A percentile compares a stretch with the other conserved stretches of the same genome.
Conservation (phyloP, 2,888 invertebrate species). For the Aspidapion aeneum region DNA sequence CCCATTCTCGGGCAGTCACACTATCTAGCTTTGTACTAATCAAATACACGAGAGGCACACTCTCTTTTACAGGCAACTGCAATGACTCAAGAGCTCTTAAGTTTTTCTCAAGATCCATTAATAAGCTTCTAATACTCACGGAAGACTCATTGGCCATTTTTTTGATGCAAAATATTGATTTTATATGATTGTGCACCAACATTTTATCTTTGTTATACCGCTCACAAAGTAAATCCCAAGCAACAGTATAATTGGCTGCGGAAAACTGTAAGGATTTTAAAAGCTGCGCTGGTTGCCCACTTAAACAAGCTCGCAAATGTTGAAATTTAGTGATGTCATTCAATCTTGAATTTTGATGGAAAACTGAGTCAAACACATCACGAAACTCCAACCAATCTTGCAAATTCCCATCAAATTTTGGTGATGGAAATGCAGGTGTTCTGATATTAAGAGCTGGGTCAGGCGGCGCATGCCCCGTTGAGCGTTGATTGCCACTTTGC, state of each 20-base stretch:
- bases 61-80: slow-evolving; percentile 4
- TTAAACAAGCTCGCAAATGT: slow-evolving; percentile 15
- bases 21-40: slow-evolving; percentile 18
- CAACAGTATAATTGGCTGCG: slow-evolving; percentile 17
- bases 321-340: slow-evolving; percentile 17
- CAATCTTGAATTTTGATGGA: slow-evolving; percentile 13
- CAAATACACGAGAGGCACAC: slow-evolving; percentile 20
- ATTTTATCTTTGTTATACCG: slow-evolving; percentile 19
- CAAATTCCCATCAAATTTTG: slow-evolving; percentile 18
- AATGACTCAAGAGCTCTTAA: slow-evolving; percentile 12
- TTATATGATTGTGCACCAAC: slow-evolving; percentile 19
- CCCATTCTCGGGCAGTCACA: slow-evolving; percentile 17
- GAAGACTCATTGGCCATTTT: slow-evolving; percentile 21
- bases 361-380: slow-evolving; percentile 16
- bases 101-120: slow-evolving; percentile 22
- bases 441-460: background rate
- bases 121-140: background rate
- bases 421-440: slow-evolving; percentile 4
- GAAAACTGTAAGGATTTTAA: slow-evolving; percentile 16
- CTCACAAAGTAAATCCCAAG: slow-evolving; percentile 16
- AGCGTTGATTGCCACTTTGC: background rate
- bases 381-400: slow-evolving; percentile 18
- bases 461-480: background rate
- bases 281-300: slow-evolving; percentile 10
- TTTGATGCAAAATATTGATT: slow-evolving; percentile 18